A percentile compares a stretch with the other conserved stretches of the same genome.
phyloP scores from a whole-genome alignment of 2,113 vertebrate species.

The Neofelis nebulosa region DNA sequence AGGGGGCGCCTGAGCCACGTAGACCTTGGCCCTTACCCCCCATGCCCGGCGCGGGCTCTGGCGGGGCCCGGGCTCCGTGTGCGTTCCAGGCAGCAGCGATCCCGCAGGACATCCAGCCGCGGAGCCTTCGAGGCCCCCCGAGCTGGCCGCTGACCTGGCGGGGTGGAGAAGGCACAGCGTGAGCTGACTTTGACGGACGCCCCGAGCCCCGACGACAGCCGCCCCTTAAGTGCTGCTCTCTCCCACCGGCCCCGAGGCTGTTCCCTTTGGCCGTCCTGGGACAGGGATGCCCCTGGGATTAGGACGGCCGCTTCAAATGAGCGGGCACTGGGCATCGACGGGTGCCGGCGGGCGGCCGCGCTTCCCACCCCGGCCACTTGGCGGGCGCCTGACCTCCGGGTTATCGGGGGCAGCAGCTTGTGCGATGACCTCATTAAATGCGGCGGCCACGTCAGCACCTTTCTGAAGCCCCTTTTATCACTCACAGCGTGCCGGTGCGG shows the following conservation, averaged over 20 bases:
- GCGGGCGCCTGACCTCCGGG: slow-evolving; percentile 82
- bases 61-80: accelerated
- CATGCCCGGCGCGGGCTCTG: accelerated
- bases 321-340: slow-evolving; percentile 52
- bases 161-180: accelerated
- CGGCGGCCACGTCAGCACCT: slow-evolving; percentile 88
- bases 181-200: neutral
- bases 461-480: slow-evolving; percentile 81
- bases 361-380: slow-evolving; percentile 42
- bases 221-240: neutral
- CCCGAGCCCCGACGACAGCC: accelerated
- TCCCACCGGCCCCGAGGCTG: accelerated
- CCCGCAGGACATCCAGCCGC: accelerated
- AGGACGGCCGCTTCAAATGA: neutral
- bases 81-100: accelerated
- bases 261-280: neutral
- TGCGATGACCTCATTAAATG: slow-evolving; percentile 89
- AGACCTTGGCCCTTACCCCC: neutral
- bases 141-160: neutral
- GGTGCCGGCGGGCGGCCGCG: slow-evolving; percentile 60
- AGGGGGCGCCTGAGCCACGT: neutral
- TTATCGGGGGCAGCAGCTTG: slow-evolving; percentile 86
- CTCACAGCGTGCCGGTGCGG: slow-evolving; percentile 80
- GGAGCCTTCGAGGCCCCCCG: neutral
- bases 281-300: neutral